Evolutionary conservation across 2,113 vertebrate species (phyloP).

Genomic region (Geothlypis trichas): DNA sequence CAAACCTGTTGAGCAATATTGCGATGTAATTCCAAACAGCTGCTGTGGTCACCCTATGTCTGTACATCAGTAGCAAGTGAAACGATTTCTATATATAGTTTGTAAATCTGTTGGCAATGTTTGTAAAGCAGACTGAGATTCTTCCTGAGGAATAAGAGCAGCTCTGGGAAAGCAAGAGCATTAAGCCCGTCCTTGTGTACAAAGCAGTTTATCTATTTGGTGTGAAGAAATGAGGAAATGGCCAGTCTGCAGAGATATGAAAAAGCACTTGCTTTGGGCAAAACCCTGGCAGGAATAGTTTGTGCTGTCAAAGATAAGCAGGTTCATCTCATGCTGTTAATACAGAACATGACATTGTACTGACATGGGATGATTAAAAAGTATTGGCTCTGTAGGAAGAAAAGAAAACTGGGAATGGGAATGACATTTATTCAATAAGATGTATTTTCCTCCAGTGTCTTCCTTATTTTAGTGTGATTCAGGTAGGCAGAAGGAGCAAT

Average conservation of each 20-base stretch:
- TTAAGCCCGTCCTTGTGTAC: background rate
- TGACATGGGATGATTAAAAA: background rate
- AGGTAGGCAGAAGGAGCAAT: background rate
- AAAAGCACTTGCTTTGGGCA: background rate
- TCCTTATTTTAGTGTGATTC: background rate
- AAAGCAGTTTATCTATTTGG: background rate
- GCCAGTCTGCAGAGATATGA: background rate
- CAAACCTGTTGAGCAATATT: background rate
- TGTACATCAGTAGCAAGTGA: constrained; percentile 45
- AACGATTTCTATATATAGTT: constrained; percentile 65
- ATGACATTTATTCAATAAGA: background rate
- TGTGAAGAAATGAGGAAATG: background rate
- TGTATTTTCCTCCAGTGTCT: background rate
- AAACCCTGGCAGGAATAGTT: background rate
- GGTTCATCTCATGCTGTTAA: background rate
- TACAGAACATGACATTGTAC: background rate
- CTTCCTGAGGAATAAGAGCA: constrained; percentile 8
- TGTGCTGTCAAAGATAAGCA: constrained; percentile 6
- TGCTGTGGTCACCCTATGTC: constrained; percentile 37
- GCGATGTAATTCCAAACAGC: constrained; percentile 16
- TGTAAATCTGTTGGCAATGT: constrained; percentile 13
- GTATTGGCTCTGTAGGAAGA: background rate
- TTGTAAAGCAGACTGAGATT: background rate
- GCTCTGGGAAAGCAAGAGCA: background rate
- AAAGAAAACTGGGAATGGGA: background rate